A percentile compares a stretch with the other conserved stretches of the same genome.
These are phyloP conservation scores for Odocoileus virginianus DNA, from an alignment of 2,113 vertebrate species.

Conservation along the genomic window DNA sequence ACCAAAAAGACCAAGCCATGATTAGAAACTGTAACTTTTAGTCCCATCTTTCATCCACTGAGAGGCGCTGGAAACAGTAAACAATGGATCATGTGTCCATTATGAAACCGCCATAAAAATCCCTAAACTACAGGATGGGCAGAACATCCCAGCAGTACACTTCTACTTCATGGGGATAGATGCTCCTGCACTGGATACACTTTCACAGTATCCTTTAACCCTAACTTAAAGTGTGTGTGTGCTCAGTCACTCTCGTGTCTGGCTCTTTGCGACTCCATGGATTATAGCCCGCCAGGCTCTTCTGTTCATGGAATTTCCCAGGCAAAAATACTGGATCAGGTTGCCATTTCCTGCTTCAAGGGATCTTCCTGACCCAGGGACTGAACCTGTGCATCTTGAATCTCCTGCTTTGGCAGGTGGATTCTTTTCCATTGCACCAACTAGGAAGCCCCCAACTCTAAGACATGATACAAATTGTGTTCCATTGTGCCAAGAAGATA, in stretches of 20 bases:
- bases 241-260: not conserved
- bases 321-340: not conserved
- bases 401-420: not conserved
- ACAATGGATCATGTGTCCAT: not conserved
- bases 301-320: not conserved
- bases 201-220: not conserved
- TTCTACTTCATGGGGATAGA: not conserved
- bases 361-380: not conserved
- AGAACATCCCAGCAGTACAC: not conserved
- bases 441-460: not conserved
- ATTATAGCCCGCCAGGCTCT: not conserved
- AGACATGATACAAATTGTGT: not conserved
- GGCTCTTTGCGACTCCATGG: not conserved
- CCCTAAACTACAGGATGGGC: not conserved
- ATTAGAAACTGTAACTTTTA: not conserved
- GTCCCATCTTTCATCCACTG: no score
- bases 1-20: not conserved
- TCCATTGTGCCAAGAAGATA: not conserved
- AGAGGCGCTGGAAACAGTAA: not conserved
- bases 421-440: not conserved
- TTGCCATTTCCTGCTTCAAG: not conserved
- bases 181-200: not conserved
- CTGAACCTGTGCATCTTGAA: not conserved
- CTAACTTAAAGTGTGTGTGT: not conserved
- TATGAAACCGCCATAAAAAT: not conserved